A percentile compares a stretch with the other conserved stretches of the same genome.
Conservation (phyloP, 2,888 invertebrate species). For the Agriopis aurantiaria region DNA sequence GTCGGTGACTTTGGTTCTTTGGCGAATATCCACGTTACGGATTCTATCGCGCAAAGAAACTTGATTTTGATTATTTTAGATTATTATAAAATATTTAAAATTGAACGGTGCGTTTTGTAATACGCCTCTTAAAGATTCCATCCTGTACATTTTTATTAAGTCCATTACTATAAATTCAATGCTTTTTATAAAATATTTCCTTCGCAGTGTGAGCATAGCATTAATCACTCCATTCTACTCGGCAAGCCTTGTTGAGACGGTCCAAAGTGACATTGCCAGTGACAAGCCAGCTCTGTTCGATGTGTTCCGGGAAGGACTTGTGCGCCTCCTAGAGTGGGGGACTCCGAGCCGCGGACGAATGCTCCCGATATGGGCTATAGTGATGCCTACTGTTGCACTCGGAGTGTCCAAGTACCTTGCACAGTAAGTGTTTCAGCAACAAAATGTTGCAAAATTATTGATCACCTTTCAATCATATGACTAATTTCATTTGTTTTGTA, state of each 20-base stretch:
- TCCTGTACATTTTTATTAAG: too few species aligned
- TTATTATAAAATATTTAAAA: too few species aligned
- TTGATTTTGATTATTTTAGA: too few species aligned
- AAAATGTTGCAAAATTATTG: neutral
- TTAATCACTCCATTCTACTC: conserved; percentile 97
- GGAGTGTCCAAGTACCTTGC: conserved; percentile 96
- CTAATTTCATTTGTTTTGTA: too few species aligned
- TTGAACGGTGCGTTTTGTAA: too few species aligned
- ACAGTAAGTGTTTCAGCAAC: conserved; percentile 80
- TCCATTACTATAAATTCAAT: too few species aligned
- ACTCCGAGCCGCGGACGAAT: conserved; percentile 94
- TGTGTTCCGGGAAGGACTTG: conserved; percentile 96
- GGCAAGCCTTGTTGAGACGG: conserved; percentile 97
- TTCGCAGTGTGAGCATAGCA: conserved; percentile 91
- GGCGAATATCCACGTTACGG: too few species aligned
- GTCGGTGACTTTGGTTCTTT: too few species aligned
- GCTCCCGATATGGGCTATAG: conserved; percentile 96
- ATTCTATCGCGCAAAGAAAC: too few species aligned
- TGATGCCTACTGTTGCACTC: conserved; percentile 94
- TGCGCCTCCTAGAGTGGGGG: conserved; percentile 93
- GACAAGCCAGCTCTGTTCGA: conserved; percentile 98
- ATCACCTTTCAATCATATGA: too few species aligned
- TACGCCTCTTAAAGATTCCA: too few species aligned
- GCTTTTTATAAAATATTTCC: neutral
- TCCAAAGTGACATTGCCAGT: conserved; percentile 98